Evolutionary conservation across 2,888 invertebrate species (phyloP).

Genomic region (Graphium colonna): DNA sequence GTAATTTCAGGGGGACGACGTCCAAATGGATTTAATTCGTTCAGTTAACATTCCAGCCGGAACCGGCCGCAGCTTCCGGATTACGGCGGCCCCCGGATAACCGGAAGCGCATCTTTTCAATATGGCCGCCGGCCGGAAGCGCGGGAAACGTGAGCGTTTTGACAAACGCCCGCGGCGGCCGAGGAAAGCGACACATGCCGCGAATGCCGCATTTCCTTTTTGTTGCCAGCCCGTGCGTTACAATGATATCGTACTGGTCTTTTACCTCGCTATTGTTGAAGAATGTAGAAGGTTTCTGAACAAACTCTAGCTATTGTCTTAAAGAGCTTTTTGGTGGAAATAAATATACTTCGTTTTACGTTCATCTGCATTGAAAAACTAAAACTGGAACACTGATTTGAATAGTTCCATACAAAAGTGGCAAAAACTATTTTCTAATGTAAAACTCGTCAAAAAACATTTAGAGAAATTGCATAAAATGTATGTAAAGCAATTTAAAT

Average conservation of each 20-base stretch:
- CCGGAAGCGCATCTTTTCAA: slow-evolving; percentile 69
- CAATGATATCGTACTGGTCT: neutral
- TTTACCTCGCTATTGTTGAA: neutral
- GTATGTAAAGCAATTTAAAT: too few species aligned
- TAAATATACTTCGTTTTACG: too few species aligned
- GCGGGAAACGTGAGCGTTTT: slow-evolving; percentile 75
- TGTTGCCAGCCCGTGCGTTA: slow-evolving; percentile 16
- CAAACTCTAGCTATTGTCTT: too few species aligned
- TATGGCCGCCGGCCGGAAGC: slow-evolving; percentile 70
- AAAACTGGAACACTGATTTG: too few species aligned
- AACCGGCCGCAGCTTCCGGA: slow-evolving; percentile 59
- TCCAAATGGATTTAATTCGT: slow-evolving; percentile 60
- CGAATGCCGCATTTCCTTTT: slow-evolving; percentile 51
- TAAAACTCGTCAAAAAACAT: too few species aligned
- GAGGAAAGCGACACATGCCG: slow-evolving; percentile 63
- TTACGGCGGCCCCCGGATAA: slow-evolving; percentile 56
- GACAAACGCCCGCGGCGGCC: slow-evolving; percentile 65
- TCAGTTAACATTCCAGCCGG: slow-evolving; percentile 74
- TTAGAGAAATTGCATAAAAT: too few species aligned
- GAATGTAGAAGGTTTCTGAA: too few species aligned
- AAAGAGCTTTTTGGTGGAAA: too few species aligned
- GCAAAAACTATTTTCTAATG: too few species aligned
- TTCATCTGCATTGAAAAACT: too few species aligned
- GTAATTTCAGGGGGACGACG: slow-evolving; percentile 27
- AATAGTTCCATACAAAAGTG: too few species aligned